A percentile compares a stretch with the other conserved stretches of the same genome.
Evolutionary conservation across 2,888 invertebrate species (phyloP).

Genomic region (Tupiocoris notatus): DNA sequence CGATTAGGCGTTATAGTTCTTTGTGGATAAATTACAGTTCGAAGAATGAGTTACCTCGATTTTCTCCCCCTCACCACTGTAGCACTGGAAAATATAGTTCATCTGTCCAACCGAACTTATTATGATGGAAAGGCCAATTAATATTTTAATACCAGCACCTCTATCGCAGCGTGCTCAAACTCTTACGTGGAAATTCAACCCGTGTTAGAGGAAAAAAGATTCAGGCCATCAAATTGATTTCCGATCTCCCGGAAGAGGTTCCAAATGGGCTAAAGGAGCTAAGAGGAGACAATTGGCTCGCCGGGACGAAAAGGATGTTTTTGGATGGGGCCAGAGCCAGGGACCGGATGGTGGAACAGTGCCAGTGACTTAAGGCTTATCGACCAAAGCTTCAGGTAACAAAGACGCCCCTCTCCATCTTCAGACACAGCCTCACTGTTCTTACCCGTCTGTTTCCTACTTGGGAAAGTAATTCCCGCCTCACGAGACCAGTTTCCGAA

Average conservation of each 20-base stretch:
- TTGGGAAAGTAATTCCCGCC: neutral
- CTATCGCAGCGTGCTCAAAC: too few species aligned
- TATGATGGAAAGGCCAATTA: too few species aligned
- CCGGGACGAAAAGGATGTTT: neutral
- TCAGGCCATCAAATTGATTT: slow-evolving; percentile 33
- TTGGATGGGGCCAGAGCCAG: neutral
- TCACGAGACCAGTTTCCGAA: neutral
- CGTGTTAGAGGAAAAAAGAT: neutral
- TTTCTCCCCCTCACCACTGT: too few species aligned
- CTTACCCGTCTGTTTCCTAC: neutral
- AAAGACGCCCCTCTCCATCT: slow-evolving; percentile 17
- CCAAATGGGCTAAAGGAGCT: neutral
- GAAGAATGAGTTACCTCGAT: too few species aligned
- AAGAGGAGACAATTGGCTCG: slow-evolving; percentile 23
- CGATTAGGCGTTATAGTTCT: too few species aligned
- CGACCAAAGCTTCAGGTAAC: slow-evolving; percentile 39
- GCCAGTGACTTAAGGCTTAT: slow-evolving; percentile 42
- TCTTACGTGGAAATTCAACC: neutral
- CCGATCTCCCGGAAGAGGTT: neutral
- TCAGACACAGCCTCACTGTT: neutral
- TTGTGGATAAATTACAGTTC: too few species aligned
- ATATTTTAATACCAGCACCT: too few species aligned
- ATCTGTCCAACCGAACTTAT: too few species aligned
- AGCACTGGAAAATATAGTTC: too few species aligned
- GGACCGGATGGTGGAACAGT: slow-evolving; percentile 28